Percentiles rank a stretch among this genome's conserved stretches.
Conservation (phyloP, 2,888 invertebrate species). For the Andrena haemorrhoa region DNA sequence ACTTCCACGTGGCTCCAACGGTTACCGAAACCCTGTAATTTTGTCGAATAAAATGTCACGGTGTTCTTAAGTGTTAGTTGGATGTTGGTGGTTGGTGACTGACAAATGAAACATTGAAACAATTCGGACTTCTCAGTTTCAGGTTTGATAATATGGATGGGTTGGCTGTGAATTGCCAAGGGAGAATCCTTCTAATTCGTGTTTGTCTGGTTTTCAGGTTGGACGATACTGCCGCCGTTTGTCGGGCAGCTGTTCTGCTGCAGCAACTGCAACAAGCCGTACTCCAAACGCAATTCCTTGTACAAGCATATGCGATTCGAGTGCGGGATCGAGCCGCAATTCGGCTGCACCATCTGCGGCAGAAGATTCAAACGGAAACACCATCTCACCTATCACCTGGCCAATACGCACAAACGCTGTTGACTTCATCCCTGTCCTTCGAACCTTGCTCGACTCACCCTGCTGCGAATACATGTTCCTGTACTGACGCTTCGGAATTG, state of each 20-base stretch:
- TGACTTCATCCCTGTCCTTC: background rate
- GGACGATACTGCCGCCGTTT: background rate
- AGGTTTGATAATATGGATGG: background rate
- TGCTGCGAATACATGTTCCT: too few relatives aligned
- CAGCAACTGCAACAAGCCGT: conserved; percentile 75
- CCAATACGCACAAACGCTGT: background rate
- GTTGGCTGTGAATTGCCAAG: too few relatives aligned
- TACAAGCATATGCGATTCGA: conserved; percentile 78
- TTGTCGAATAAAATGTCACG: conserved; percentile 24
- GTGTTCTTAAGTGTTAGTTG: background rate
- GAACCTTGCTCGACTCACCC: too few relatives aligned
- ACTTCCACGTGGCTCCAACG: background rate
- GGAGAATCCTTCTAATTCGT: background rate
- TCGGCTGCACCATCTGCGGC: conserved; percentile 73
- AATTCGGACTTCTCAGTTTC: background rate
- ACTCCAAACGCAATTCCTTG: conserved; percentile 73
- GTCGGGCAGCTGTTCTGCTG: conserved; percentile 65
- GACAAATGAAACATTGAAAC: background rate
- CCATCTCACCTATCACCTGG: conserved; percentile 62
- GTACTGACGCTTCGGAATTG: too few relatives aligned
- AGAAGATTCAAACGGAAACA: conserved; percentile 68
- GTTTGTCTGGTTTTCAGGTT: conserved; percentile 38
- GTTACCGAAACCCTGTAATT: conserved; percentile 18
- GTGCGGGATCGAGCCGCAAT: conserved; percentile 79
- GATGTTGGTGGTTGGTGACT: too few relatives aligned